Base-by-base conservation (phyloP, 2,113 vertebrate genomes). In the Alexandromys fortis region DNA sequence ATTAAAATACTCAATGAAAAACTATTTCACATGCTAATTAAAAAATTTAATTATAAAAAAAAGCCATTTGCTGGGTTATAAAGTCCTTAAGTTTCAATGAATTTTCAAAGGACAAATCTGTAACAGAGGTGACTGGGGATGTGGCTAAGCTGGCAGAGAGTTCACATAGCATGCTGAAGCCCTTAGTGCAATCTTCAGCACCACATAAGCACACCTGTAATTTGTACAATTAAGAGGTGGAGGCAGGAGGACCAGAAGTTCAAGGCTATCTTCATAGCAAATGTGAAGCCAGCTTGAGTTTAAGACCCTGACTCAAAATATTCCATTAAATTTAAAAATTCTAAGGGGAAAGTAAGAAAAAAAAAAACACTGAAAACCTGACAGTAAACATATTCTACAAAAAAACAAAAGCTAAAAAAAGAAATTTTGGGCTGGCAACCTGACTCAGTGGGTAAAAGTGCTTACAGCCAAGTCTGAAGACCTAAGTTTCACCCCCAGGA, bases 31-130 rank as follows among this genome's bases (percentile, higher is more conserved):
- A 78, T 49, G 47, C 45, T 49, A 77, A 47, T 78, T 33, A 16
- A 78, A 77, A 49, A 3, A 0, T 49, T 49, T 78, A 78, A 33
- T 78, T 17, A 33, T 49, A 76, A 76, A 95, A 42, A 42, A 19
- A 86, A 49, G 42, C 68, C 9, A 47, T 7, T 22, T 35, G 21
- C n/a, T 61, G 78, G 78, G 35, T 63, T 55, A 55, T 13, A 92
- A 73, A 91, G 72, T 76, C 45, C 24, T 47, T 47, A 87, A 89
- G 14, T 38, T 79, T 67, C 52, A 49, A 55, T 35, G 76, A 91
- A 86, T 47, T 35, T 82, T 85, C 55, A 90, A 87, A 93, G 8
- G 49, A 90, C 45, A 95, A 92, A 88, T 73, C 75, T 17, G 87
- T 77, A 67, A 89, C 1, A 55, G 45, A 55, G 52, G 68, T 22